A percentile compares a stretch with the other conserved stretches of the same genome.
phyloP scores from a whole-genome alignment of 2,113 vertebrate species.

The Anthoscopus minutus region DNA sequence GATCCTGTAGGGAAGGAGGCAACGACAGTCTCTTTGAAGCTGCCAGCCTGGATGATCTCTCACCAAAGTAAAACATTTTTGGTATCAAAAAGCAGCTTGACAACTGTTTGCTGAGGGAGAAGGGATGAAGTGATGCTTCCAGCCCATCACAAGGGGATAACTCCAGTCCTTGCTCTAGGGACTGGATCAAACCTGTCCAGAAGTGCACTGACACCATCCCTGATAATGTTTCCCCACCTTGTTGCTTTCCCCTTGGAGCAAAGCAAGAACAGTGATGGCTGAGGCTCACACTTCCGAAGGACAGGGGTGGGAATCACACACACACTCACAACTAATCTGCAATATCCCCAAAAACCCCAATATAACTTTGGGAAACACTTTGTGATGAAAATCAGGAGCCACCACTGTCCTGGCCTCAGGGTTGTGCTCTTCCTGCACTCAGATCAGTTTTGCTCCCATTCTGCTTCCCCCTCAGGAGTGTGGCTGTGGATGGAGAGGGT shows the following conservation, averaged over 20 bases:
- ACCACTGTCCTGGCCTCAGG: neutral
- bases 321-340: neutral
- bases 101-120: neutral
- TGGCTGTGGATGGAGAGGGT: neutral
- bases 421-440: neutral
- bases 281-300: neutral
- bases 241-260: neutral
- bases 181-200: neutral
- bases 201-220: rapidly evolving
- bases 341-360: neutral
- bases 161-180: neutral
- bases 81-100: neutral
- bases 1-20: neutral
- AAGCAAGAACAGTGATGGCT: neutral
- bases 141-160: neutral
- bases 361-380: neutral
- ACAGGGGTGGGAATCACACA: neutral
- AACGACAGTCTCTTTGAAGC: neutral
- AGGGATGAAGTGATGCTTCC: neutral
- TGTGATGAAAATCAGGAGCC: neutral
- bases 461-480: neutral
- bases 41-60: neutral
- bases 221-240: neutral
- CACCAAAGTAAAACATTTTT: neutral
- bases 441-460: neutral